phyloP scores from a whole-genome alignment of 2,797 vertebrate genomes.

The Myotis daubentonii region DNA sequence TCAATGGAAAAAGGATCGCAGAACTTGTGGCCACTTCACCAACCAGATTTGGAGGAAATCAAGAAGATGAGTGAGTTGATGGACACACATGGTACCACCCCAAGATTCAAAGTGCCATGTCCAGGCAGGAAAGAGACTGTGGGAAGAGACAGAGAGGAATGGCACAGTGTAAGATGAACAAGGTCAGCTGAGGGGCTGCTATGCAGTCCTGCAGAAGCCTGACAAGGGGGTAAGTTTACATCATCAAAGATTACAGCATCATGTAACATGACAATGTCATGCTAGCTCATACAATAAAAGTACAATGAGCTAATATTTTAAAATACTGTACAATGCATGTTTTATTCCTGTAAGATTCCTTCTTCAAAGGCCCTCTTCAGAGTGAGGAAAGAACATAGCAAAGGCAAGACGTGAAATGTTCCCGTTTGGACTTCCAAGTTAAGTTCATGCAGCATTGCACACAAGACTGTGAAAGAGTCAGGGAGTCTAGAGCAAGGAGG shows the following conservation, averaged over 20 bases:
- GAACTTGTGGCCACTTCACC: not conserved
- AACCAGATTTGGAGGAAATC: not conserved
- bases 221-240: not conserved
- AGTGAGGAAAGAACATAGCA: not conserved
- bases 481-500: not conserved
- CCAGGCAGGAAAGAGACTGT: not conserved
- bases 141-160: not conserved
- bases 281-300: not conserved
- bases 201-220: not conserved
- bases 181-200: not conserved
- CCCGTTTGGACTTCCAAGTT: not conserved
- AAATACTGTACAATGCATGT: not conserved
- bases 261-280: not conserved
- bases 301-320: not conserved
- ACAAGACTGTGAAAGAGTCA: not conserved
- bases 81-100: not conserved
- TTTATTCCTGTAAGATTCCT: slow-evolving; percentile 14
- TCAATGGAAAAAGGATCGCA: not conserved
- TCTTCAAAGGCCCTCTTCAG: slow-evolving; percentile 46
- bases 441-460: not conserved
- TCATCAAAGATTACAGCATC: not conserved
- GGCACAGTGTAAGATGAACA: not conserved
- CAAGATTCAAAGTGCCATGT: not conserved
- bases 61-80: not conserved
- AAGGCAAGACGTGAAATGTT: not conserved